phyloP scores from a whole-genome alignment of 1,140 invertebrate genomes.

The Drosophila nigrodunni region DNA sequence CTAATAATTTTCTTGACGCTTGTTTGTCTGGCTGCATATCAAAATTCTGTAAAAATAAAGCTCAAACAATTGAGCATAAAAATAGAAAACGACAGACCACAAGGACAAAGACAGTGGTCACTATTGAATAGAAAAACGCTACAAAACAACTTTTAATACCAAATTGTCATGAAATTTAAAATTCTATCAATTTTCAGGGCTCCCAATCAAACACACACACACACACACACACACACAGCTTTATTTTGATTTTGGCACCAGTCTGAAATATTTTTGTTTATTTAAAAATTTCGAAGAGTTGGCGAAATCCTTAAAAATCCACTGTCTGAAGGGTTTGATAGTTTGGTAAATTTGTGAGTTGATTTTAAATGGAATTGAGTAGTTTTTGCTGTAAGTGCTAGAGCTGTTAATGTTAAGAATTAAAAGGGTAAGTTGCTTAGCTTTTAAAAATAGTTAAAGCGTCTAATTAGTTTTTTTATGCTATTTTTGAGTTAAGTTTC shows the following conservation, averaged over 20 bases:
- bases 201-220: neutral
- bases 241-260: neutral
- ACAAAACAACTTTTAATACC: slow-evolving; percentile 53
- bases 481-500: no score
- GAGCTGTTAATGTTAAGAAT: no score
- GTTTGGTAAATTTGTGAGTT: no score
- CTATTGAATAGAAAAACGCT: neutral
- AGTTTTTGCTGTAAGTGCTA: no score
- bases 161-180: slow-evolving; percentile 63
- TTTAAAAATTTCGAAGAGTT: no score
- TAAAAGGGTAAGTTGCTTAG: neutral
- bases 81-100: slow-evolving; percentile 31
- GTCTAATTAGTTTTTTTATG: no score
- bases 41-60: slow-evolving; percentile 30
- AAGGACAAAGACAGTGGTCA: slow-evolving; percentile 5
- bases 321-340: no score
- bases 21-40: slow-evolving; percentile 24
- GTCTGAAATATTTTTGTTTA: neutral
- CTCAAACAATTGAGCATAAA: slow-evolving; percentile 55
- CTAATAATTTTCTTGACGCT: slow-evolving; percentile 13
- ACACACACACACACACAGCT: neutral
- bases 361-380: no score
- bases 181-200: slow-evolving; percentile 44
- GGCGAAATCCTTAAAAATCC: no score
- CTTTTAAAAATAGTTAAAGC: no score